A percentile compares a stretch with the other conserved stretches of the same genome.
phyloP scores from a whole-genome alignment of 2,113 vertebrate genomes.

The Nettapus auritus region DNA sequence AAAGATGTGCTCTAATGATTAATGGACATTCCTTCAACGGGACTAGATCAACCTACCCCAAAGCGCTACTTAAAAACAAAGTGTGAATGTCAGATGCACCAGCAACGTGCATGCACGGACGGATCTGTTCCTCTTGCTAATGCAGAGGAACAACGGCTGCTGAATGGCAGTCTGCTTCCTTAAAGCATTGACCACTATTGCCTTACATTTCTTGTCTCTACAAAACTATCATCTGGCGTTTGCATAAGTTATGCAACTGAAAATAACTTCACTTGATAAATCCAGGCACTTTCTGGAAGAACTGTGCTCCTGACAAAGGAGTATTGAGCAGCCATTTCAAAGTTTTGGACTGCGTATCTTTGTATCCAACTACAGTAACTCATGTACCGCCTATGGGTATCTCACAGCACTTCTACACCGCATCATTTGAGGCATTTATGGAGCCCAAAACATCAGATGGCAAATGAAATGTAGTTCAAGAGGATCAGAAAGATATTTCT shows the following conservation, averaged over 20 bases:
- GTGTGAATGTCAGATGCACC: not conserved
- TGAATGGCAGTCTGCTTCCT: not conserved
- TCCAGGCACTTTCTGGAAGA: not conserved
- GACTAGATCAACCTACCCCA: not conserved
- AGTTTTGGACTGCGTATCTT: not conserved
- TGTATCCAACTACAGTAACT: not conserved
- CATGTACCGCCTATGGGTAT: not conserved
- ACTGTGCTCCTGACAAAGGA: not conserved
- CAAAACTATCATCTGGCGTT: not conserved
- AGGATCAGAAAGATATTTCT: not conserved
- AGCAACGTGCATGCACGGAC: not conserved
- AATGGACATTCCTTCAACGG: not conserved
- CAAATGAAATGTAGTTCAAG: not conserved
- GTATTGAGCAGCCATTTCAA: not conserved
- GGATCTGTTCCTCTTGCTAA: not conserved
- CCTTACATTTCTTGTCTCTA: not conserved
- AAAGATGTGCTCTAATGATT: not conserved
- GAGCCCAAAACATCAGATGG: not conserved
- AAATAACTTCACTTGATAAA: not conserved
- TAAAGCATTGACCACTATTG: not conserved
- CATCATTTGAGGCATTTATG: not conserved
- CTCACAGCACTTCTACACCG: not conserved
- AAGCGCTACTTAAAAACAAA: not conserved
- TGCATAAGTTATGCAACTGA: not conserved
- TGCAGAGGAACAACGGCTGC: not conserved